Evolutionary conservation across 2,797 vertebrate genomes (phyloP).

Genomic region (Zenarchopterus dispar): DNA sequence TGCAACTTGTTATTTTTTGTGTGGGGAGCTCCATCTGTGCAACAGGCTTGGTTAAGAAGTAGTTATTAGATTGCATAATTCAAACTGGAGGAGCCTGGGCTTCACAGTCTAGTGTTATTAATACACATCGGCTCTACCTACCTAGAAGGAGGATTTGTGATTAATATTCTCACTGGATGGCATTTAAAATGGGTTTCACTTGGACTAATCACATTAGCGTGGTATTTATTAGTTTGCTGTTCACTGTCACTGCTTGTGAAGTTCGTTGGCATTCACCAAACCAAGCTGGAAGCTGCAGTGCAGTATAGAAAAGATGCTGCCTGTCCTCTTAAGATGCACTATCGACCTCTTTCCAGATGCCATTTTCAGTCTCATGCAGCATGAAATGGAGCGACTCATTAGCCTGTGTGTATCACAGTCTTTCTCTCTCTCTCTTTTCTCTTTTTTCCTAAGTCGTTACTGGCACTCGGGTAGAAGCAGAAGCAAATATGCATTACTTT

Average conservation of each 20-base stretch:
- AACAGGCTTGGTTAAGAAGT: slow-evolving; percentile 60
- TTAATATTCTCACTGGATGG: slow-evolving; percentile 35
- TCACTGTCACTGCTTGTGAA: slow-evolving; percentile 47
- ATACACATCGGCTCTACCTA: slow-evolving; percentile 44
- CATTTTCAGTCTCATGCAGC: slow-evolving; percentile 67
- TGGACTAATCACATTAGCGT: slow-evolving; percentile 45
- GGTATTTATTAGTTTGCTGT: slow-evolving; percentile 42
- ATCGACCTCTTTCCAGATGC: slow-evolving; percentile 62
- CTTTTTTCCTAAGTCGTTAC: slow-evolving; percentile 6
- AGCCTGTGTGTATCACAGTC: slow-evolving; percentile 14
- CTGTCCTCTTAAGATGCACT: slow-evolving; percentile 60
- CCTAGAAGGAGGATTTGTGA: slow-evolving; percentile 39
- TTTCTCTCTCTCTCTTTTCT: not conserved
- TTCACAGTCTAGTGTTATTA: slow-evolving; percentile 27
- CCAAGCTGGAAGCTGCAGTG: slow-evolving; percentile 59
- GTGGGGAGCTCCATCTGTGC: slow-evolving; percentile 47
- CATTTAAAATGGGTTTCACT: slow-evolving; percentile 46
- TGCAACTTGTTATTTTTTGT: slow-evolving; percentile 41
- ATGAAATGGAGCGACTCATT: slow-evolving; percentile 62
- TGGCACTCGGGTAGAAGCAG: slow-evolving; percentile 1
- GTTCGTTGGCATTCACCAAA: slow-evolving; percentile 30
- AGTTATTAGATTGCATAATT: slow-evolving; percentile 65
- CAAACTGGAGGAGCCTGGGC: slow-evolving; percentile 49
- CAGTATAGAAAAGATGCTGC: slow-evolving; percentile 42
- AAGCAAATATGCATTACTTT: not conserved